These are phyloP conservation scores for Scytalopus superciliaris DNA, from an alignment of 2,113 vertebrate genomes.

Conservation along the genomic window DNA sequence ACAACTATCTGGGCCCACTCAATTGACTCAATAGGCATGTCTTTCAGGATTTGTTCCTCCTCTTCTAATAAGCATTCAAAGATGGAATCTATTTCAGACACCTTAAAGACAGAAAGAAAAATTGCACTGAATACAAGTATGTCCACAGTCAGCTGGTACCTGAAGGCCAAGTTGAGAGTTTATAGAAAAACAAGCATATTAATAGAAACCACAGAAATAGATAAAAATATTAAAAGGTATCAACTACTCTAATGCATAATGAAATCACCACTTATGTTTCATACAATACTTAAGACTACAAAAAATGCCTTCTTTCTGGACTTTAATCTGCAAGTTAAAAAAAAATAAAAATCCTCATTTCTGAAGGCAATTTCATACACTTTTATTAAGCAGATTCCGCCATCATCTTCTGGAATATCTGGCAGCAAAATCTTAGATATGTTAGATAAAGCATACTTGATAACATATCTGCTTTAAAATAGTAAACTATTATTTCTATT, in stretches of 20 bases:
- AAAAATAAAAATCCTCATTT: background rate
- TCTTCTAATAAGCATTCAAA: conserved; percentile 92
- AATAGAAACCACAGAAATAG: background rate
- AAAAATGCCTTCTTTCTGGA: background rate
- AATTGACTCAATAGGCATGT: conserved; percentile 74
- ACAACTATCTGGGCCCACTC: conserved; percentile 89
- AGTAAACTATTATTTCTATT: background rate
- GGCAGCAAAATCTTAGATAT: background rate
- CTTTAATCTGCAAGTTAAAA: background rate
- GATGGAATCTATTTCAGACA: conserved; percentile 90
- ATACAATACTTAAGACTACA: background rate
- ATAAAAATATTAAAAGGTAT: background rate
- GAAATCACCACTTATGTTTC: background rate
- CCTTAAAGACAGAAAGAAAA: conserved; percentile 69
- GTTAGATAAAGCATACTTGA: background rate
- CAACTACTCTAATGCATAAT: background rate
- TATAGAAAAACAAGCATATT: background rate
- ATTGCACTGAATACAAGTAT: background rate
- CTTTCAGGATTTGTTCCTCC: conserved; percentile 86
- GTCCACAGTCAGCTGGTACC: background rate
- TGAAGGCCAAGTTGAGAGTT: background rate
- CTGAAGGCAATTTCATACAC: background rate
- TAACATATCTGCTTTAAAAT: background rate
- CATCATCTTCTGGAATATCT: background rate
- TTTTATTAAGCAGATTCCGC: background rate